Conservation (phyloP, 2,797 vertebrate species). For the Chrysocyon brachyurus region DNA sequence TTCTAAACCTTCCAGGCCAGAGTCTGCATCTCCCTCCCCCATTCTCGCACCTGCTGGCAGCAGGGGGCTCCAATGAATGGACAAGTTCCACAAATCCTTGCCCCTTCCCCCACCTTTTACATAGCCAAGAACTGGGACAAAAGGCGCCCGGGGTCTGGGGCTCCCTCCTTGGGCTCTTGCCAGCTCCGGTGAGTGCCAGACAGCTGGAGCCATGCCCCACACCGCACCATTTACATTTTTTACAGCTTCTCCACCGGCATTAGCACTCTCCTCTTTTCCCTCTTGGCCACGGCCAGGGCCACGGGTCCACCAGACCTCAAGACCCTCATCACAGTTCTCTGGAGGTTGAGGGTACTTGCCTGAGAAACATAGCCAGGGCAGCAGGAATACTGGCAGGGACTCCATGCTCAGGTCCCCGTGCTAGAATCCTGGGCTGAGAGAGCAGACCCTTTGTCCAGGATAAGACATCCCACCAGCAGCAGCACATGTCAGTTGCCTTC, state of each 20-base stretch:
- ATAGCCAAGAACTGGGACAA: conserved; percentile 92
- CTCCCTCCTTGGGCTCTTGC: conserved; percentile 78
- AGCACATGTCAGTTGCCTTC: not conserved
- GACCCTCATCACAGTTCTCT: conserved; percentile 76
- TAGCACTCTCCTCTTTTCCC: not conserved
- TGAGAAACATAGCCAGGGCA: conserved; percentile 64
- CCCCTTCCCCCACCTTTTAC: conserved; percentile 85
- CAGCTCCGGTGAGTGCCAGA: conserved; percentile 90
- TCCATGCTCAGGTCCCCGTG: not conserved
- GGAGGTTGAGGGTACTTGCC: conserved; percentile 70
- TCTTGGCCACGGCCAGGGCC: conserved; percentile 3
- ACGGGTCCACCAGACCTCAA: not conserved
- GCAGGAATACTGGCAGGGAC: conserved; percentile 66
- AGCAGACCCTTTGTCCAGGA: not conserved
- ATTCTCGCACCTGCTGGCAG: conserved; percentile 85
- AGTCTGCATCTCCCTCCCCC: conserved; percentile 76
- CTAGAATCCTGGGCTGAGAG: not conserved
- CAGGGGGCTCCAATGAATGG: conserved; percentile 85
- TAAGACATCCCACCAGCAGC: not conserved
- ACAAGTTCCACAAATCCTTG: conserved; percentile 85
- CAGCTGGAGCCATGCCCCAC: conserved; percentile 91
- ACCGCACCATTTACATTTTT: conserved; percentile 94
- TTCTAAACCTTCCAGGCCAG: conserved; percentile 80
- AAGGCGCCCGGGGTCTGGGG: conserved; percentile 81
- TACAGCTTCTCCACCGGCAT: conserved; percentile 87